A percentile compares a stretch with the other conserved stretches of the same genome.
These are phyloP conservation scores for Caenorhabditis uteleia DNA, from an alignment of 2,888 invertebrate genomes.

Conservation along the genomic window DNA sequence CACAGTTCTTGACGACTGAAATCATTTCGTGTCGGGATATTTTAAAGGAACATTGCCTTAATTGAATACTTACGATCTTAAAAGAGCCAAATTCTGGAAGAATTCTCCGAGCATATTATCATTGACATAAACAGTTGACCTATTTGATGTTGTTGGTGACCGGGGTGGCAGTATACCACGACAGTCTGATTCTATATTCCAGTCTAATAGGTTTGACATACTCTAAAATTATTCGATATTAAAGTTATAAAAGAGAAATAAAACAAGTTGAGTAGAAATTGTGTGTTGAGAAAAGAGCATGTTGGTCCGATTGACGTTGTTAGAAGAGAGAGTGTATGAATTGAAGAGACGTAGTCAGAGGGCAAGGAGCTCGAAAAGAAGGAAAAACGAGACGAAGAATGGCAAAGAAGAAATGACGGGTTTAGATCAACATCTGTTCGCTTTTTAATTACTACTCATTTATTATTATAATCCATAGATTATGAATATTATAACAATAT, in stretches of 20 bases:
- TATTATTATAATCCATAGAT: no score
- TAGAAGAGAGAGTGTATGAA: no score
- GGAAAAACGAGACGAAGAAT: no score
- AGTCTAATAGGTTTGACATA: conserved; percentile 19
- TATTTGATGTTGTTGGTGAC: conserved; percentile 22
- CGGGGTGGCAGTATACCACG: conserved; percentile 13
- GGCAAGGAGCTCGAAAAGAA: no score
- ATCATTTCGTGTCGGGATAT: neutral
- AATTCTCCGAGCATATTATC: conserved; percentile 33
- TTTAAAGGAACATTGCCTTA: neutral
- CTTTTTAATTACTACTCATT: no score
- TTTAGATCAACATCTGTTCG: no score
- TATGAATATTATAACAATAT: no score
- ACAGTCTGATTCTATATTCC: conserved; percentile 24
- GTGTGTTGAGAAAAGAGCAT: no score
- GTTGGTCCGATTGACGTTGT: no score
- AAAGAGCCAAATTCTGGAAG: conserved; percentile 23
- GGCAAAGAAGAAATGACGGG: no score
- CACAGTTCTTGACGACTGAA: conserved; percentile 30
- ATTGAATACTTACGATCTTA: conserved; percentile 21
- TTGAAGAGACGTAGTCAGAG: no score
- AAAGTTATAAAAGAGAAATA: neutral
- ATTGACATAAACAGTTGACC: conserved; percentile 23
- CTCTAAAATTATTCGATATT: neutral
- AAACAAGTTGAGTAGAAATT: no score